Evolutionary conservation across 1,140 invertebrate genomes (phyloP), one percentile per base, ranked within the genome.

Genomic region (Procambarus clarkii): DNA sequence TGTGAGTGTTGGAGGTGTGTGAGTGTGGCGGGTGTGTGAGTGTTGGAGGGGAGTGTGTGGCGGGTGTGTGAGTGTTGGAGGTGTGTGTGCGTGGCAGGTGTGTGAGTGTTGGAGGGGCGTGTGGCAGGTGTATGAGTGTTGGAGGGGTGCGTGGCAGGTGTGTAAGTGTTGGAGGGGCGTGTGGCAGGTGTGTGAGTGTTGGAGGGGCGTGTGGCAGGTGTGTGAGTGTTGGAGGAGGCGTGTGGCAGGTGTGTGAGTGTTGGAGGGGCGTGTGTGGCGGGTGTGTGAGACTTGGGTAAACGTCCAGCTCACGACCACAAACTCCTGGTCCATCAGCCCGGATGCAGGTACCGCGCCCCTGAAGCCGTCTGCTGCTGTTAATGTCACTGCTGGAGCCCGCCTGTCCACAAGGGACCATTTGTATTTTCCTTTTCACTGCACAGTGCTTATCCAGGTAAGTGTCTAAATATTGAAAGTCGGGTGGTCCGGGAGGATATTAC

Each of bases 241-340:
- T n/a, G n/a, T n/a, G n/a, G n/a, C n/a, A n/a, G n/a, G n/a, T 83
- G 81, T 83, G 81, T 64, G 81, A 83, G 81, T 44, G 58, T 13
- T 83, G 60, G 60, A 60, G 34, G 69, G n/a, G 69, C n/a, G 69
- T 58, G 81, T 83, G 69, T 34, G n/a, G 81, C 69, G 1, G 81
- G 58, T 83, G 81, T 83, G 81, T 64, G 81, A 83, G 81, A 69
- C 81, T 13, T 83, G 60, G 60, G 81, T 34, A 83, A 83, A 83
- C 81, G 81, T 83, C 69, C 34, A n/a, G 81, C 69, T 58, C 81
- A 83, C 81, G 81, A 83, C 81, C 69, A 83, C 81, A 83, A n/a
- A 83, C 81, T 34, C 2, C 13, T 60, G 81, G 81, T 83, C 81
- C 69, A 83, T 83, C 81, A 83, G 81, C 58, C 60, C 54, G 24